A percentile compares a stretch with the other conserved stretches of the same genome.
Evolutionary conservation across 2,113 vertebrate species (phyloP).

Genomic region (Thunnus thynnus): DNA sequence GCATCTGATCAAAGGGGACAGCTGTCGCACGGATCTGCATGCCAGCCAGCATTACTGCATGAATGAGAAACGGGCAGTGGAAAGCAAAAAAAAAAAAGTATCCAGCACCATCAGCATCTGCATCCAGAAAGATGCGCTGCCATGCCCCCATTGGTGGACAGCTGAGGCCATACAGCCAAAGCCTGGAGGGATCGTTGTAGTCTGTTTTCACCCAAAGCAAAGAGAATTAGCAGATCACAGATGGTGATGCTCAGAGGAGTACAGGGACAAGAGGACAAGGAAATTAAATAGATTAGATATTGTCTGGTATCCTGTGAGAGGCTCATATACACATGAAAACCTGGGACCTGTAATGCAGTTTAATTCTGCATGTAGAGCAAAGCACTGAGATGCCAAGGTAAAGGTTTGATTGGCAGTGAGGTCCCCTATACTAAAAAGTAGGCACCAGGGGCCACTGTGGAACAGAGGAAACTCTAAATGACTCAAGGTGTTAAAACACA

Average conservation of each 20-base stretch:
- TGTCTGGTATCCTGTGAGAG: slow-evolving; percentile 34
- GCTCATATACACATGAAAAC: background rate
- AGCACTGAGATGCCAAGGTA: too few relatives aligned
- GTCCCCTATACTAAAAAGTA: background rate
- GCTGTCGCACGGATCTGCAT: slow-evolving; percentile 54
- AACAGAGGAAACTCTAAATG: too few relatives aligned
- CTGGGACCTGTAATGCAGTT: background rate
- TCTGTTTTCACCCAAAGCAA: slow-evolving; percentile 37
- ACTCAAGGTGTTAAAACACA: background rate
- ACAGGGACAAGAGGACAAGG: slow-evolving; percentile 14
- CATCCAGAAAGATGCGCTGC: background rate
- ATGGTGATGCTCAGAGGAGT: slow-evolving; percentile 35
- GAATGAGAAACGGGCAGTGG: slow-evolving; percentile 54
- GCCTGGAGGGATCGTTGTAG: background rate
- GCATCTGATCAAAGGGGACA: slow-evolving; percentile 76
- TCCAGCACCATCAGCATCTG: slow-evolving; percentile 22
- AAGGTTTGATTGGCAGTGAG: background rate
- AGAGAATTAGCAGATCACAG: slow-evolving; percentile 55
- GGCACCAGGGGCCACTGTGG: too few relatives aligned
- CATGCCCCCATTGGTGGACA: slow-evolving; percentile 23
- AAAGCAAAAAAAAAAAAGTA: slow-evolving; percentile 24
- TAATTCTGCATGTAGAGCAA: slow-evolving; percentile 1
- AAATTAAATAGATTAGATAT: slow-evolving; percentile 27
- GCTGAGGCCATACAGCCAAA: slow-evolving; percentile 24
- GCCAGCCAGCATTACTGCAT: slow-evolving; percentile 51